phyloP scores from a whole-genome alignment of 2,888 invertebrate genomes.

The Argyra leucocephala region DNA sequence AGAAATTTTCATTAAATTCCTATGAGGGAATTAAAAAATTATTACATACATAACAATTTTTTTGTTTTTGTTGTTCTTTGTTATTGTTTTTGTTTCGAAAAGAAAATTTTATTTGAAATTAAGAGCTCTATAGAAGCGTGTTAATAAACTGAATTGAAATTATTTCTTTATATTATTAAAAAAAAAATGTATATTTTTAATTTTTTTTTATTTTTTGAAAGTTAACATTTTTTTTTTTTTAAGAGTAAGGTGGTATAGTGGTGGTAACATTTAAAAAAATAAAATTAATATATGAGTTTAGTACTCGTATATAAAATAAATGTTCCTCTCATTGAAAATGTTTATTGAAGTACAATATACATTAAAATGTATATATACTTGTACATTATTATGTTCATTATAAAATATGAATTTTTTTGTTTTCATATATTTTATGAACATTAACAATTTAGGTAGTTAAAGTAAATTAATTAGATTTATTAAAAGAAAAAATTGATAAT shows the following conservation, averaged over 20 bases:
- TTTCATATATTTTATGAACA: neutral
- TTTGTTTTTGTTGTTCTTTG: neutral
- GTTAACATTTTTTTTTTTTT: no score
- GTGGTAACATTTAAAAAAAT: no score
- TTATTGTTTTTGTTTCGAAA: neutral
- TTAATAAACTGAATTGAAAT: neutral
- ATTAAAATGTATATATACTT: no score
- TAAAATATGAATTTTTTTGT: no score
- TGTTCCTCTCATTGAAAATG: no score
- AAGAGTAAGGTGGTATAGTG: no score
- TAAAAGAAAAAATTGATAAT: neutral
- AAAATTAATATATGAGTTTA: no score
- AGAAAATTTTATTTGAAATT: neutral
- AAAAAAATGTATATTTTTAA: no score
- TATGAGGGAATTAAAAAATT: slow-evolving; percentile 6
- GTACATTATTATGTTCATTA: no score
- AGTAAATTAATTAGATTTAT: neutral
- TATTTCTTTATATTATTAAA: neutral
- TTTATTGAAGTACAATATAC: no score
- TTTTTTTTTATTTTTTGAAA: no score
- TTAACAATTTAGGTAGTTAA: neutral
- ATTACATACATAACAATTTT: neutral
- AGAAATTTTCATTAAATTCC: slow-evolving; percentile 4
- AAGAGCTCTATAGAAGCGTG: neutral
- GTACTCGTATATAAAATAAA: no score